Conservation (phyloP, 1,140 invertebrate species). For the Theocolax elegans region DNA sequence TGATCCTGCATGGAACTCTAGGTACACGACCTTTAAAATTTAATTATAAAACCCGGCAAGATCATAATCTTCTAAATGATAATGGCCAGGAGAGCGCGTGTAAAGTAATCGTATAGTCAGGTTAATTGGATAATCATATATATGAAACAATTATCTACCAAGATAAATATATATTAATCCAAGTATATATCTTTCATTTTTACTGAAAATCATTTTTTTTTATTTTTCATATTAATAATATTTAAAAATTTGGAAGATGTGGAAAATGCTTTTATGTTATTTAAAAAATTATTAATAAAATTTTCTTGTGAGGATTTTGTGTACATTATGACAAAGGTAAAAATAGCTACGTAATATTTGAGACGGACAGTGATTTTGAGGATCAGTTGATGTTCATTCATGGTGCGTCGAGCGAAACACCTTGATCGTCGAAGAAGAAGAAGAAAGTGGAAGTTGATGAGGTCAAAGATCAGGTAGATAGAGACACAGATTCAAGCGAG, state of each 20-base stretch:
- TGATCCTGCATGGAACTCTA: slow-evolving; percentile 25
- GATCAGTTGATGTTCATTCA: no score
- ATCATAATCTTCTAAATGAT: slow-evolving; percentile 52
- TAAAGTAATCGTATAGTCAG: slow-evolving; percentile 25
- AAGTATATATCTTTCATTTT: neutral
- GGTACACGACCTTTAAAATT: slow-evolving; percentile 53
- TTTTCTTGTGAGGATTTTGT: no score
- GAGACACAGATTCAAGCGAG: slow-evolving; percentile 50
- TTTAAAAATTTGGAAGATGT: no score
- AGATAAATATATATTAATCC: slow-evolving; percentile 26
- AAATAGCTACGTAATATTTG: no score
- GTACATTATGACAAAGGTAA: no score
- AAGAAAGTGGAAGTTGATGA: no score
- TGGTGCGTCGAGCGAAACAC: no score
- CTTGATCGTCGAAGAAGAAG: no score
- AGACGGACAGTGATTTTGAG: no score
- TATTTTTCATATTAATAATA: no score
- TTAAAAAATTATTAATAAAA: neutral
- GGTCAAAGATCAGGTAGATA: neutral
- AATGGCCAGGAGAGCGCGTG: slow-evolving; percentile 44
- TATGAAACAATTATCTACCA: slow-evolving; percentile 36
- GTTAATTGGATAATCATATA: slow-evolving; percentile 39
- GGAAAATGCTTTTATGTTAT: neutral
- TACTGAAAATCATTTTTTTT: neutral
- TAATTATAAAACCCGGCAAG: slow-evolving; percentile 51